These are phyloP conservation scores for Chaetogeoica ovagalla DNA, from an alignment of 2,888 invertebrate species.

Conservation along the genomic window DNA sequence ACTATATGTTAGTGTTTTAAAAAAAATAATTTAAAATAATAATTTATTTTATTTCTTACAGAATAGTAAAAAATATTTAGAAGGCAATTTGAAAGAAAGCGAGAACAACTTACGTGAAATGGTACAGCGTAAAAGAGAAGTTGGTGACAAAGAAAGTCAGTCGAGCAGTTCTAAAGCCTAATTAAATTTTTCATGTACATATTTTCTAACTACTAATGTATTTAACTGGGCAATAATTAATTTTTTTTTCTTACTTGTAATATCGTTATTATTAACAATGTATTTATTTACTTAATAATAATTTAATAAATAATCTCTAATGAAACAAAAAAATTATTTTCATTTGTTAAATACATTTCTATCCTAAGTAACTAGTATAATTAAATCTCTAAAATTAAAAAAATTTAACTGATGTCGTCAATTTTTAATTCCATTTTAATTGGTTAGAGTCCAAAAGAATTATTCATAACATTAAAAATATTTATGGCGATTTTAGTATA, in stretches of 20 bases:
- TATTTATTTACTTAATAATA: too few relatives aligned
- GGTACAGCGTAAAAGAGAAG: constrained; percentile 70
- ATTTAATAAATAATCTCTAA: too few relatives aligned
- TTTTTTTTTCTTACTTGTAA: constrained; percentile 6
- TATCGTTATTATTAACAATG: background rate
- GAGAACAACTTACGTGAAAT: constrained; percentile 84
- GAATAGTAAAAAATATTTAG: constrained; percentile 77
- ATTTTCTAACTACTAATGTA: background rate
- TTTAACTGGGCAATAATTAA: background rate
- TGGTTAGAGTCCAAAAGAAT: too few relatives aligned
- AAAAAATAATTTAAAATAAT: background rate
- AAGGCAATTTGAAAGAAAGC: constrained; percentile 79
- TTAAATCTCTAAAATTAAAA: too few relatives aligned
- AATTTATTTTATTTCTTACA: constrained; percentile 59
- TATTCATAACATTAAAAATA: too few relatives aligned
- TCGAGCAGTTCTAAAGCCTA: constrained; percentile 37
- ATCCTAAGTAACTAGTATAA: too few relatives aligned
- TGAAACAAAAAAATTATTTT: too few relatives aligned
- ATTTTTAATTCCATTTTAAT: too few relatives aligned
- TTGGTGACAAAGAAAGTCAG: constrained; percentile 51
- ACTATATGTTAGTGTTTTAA: background rate
- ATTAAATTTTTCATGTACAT: background rate
- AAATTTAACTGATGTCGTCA: too few relatives aligned
- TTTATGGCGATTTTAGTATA: too few relatives aligned
- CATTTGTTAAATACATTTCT: too few relatives aligned